phyloP scores from a whole-genome alignment of 37 sponge, comb jelly and placozoan genomes.

The Dysidea cf. avara region DNA sequence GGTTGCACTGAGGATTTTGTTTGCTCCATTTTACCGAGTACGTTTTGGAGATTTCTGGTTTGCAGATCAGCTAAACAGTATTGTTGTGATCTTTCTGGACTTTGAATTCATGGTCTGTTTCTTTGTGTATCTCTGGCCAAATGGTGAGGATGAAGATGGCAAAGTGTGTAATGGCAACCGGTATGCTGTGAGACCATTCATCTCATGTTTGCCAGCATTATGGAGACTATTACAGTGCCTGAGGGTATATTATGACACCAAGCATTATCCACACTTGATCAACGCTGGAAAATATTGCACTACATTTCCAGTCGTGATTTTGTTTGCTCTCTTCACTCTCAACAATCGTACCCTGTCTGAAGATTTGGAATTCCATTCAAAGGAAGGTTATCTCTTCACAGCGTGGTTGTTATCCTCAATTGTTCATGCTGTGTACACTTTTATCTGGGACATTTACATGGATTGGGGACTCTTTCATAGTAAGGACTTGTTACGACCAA shows the following conservation, averaged over 20 bases:
- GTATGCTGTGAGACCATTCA: conserved; percentile 74
- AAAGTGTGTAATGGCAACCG: conserved; percentile 40
- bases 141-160: not conserved
- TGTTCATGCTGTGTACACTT: conserved; percentile 80
- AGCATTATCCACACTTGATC: conserved; percentile 68
- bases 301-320: conserved; percentile 80
- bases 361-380: not conserved
- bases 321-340: conserved; percentile 60
- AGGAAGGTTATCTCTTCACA: conserved; percentile 42
- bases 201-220: conserved; percentile 87
- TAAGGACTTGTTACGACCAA: conserved; percentile 41
- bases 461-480: conserved; percentile 92
- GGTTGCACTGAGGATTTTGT: conserved; percentile 58
- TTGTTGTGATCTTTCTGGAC: conserved; percentile 84
- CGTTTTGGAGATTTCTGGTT: conserved; percentile 94
- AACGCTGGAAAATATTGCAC: conserved; percentile 95
- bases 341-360: not conserved
- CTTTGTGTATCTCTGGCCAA: conserved; percentile 12
- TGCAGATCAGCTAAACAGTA: conserved; percentile 95
- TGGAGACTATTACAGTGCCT: conserved; percentile 93
- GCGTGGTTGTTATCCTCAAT: conserved; percentile 56
- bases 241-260: conserved; percentile 75
- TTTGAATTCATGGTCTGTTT: conserved; percentile 83
- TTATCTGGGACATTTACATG: conserved; percentile 87
- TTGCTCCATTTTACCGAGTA: conserved; percentile 80